phyloP scores from a whole-genome alignment of 2,888 invertebrate species.

The Neoitamus cyanurus region DNA sequence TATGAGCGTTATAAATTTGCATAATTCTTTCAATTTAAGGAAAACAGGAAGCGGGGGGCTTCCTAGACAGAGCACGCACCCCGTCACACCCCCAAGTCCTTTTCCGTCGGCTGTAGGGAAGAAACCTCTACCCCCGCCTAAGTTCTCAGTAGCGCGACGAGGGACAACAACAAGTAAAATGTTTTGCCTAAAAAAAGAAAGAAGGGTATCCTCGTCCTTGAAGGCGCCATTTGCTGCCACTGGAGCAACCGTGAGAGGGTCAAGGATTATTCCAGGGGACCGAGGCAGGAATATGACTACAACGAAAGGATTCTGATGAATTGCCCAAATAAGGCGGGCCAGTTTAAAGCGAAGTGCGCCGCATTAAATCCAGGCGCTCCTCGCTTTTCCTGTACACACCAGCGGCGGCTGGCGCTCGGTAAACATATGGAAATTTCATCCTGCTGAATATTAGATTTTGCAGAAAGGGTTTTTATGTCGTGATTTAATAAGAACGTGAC shows the following conservation, averaged over 20 bases:
- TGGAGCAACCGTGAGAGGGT: neutral
- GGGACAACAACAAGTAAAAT: neutral
- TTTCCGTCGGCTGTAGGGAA: neutral
- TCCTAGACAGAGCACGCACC: neutral
- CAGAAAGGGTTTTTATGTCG: neutral
- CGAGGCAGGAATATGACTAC: neutral
- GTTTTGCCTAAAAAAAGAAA: neutral
- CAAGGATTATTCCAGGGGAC: neutral
- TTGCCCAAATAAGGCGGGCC: neutral
- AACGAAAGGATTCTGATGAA: neutral
- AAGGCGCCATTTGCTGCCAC: neutral
- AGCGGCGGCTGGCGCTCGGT: neutral
- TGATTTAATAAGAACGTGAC: neutral
- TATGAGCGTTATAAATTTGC: conserved; percentile 1
- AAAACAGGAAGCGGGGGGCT: neutral
- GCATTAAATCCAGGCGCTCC: neutral
- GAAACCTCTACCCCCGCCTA: neutral
- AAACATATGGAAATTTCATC: neutral
- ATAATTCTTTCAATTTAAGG: neutral
- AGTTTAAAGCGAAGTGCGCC: neutral
- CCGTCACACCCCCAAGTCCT: neutral
- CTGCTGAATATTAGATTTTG: neutral
- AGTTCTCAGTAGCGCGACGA: neutral
- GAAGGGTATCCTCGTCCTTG: neutral
- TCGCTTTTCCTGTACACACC: neutral